Percentiles rank a stretch among this genome's conserved stretches.
These are phyloP conservation scores for Motacilla alba DNA, from an alignment of 2,113 vertebrate species.

Conservation along the genomic window DNA sequence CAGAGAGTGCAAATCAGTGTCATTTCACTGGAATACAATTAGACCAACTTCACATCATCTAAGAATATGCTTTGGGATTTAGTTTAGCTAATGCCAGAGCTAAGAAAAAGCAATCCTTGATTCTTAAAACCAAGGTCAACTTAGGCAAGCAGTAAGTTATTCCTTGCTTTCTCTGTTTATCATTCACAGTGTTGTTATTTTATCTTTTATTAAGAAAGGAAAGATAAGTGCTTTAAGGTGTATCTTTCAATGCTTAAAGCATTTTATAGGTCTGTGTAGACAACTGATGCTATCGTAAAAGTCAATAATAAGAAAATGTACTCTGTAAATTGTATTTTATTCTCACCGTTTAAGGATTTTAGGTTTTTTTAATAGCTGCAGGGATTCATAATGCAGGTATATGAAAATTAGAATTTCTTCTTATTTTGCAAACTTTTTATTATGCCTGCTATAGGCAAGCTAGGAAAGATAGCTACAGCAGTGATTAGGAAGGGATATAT, in stretches of 20 bases:
- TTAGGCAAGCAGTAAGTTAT: slow-evolving; percentile 26
- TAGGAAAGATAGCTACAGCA: slow-evolving; percentile 55
- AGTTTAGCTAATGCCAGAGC: background rate
- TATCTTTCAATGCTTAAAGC: background rate
- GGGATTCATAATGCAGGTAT: slow-evolving; percentile 56
- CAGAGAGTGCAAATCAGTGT: background rate
- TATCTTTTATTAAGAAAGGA: slow-evolving; percentile 42
- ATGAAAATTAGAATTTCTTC: slow-evolving; percentile 62
- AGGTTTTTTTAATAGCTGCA: slow-evolving; percentile 46
- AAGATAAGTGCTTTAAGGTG: slow-evolving; percentile 18
- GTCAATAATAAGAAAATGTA: background rate
- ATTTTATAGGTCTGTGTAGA: background rate
- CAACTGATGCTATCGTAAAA: slow-evolving; percentile 42
- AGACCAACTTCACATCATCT: background rate
- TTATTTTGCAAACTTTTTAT: slow-evolving; percentile 64
- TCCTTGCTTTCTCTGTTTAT: slow-evolving; percentile 40
- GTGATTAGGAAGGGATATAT: slow-evolving; percentile 60
- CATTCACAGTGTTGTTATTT: background rate
- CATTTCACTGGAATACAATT: background rate
- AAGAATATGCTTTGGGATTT: slow-evolving; percentile 7
- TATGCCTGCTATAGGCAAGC: slow-evolving; percentile 68
- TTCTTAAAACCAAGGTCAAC: slow-evolving; percentile 19
- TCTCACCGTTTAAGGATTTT: background rate
- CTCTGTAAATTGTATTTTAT: slow-evolving; percentile 38
- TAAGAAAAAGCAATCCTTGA: background rate